A percentile compares a stretch with the other conserved stretches of the same genome.
Conservation (phyloP, 2,797 vertebrate genomes). For the Sebastes minor region DNA sequence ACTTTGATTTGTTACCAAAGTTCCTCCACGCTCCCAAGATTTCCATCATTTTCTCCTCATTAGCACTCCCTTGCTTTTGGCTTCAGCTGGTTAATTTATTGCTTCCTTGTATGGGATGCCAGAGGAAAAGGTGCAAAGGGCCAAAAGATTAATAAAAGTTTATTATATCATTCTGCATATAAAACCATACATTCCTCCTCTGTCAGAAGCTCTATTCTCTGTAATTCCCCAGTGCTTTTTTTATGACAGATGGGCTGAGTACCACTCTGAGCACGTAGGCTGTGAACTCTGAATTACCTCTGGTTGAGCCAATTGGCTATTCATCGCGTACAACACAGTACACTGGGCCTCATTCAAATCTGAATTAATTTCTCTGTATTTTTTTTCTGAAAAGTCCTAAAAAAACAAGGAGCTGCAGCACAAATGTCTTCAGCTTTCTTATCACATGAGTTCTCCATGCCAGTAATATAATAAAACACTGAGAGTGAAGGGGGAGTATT, state of each 20-base stretch:
- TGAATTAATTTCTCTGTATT: constrained; percentile 43
- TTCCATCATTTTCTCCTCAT: constrained; percentile 56
- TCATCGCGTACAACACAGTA: constrained; percentile 57
- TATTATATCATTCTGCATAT: constrained; percentile 41
- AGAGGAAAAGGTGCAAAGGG: constrained; percentile 27
- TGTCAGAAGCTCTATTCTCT: constrained; percentile 53
- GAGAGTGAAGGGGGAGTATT: neutral
- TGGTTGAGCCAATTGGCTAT: constrained; percentile 61
- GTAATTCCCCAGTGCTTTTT: constrained; percentile 43
- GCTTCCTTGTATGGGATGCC: constrained; percentile 52
- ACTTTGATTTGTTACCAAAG: constrained; percentile 55
- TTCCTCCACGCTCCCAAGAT: constrained; percentile 32
- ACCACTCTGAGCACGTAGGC: constrained; percentile 62
- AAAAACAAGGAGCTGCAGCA: neutral
- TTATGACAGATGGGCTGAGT: constrained; percentile 64
- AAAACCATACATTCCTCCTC: constrained; percentile 48
- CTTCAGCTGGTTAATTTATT: constrained; percentile 51
- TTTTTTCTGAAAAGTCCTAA: neutral
- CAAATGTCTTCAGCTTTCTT: neutral
- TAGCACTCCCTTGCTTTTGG: constrained; percentile 49
- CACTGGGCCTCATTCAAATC: constrained; percentile 56
- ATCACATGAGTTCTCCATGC: constrained; percentile 7
- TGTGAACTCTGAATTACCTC: constrained; percentile 76
- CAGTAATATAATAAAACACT: neutral
- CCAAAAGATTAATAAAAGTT: constrained; percentile 54